Conservation (phyloP, 2,113 vertebrate species). For the Procavia capensis region DNA sequence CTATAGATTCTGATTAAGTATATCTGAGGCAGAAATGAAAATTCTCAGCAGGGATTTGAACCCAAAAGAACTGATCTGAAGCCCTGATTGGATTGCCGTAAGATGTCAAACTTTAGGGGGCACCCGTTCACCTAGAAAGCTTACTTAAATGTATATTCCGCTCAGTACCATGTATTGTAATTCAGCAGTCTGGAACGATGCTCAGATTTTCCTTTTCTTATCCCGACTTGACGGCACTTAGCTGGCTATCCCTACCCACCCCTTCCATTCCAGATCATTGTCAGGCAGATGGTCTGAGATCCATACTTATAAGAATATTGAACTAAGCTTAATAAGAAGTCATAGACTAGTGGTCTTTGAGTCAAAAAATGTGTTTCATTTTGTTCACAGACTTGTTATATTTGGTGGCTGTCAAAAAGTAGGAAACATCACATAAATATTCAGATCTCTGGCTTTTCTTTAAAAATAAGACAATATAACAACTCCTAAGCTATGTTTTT, state of each 20-base stretch:
- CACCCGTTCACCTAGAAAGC: neutral
- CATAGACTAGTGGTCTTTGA: neutral
- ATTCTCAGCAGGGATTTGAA: no score
- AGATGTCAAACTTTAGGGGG: neutral
- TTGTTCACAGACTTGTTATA: neutral
- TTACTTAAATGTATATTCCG: neutral
- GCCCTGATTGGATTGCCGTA: neutral
- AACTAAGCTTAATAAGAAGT: neutral
- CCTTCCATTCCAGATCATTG: neutral
- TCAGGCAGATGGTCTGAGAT: neutral
- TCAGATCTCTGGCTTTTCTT: neutral
- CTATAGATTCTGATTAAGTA: no score
- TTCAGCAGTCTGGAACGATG: neutral
- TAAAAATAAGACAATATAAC: neutral
- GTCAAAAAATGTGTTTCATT: neutral
- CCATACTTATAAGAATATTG: neutral
- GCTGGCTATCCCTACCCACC: rapidly evolving
- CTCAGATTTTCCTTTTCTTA: neutral
- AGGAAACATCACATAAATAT: neutral
- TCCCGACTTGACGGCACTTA: no score
- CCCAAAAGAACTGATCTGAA: no score
- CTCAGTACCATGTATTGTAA: neutral
- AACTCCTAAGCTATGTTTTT: neutral
- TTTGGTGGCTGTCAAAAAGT: neutral
- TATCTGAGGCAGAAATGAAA: no score